phyloP scores from a whole-genome alignment of 2,113 vertebrate genomes.

The Garra rufa region DNA sequence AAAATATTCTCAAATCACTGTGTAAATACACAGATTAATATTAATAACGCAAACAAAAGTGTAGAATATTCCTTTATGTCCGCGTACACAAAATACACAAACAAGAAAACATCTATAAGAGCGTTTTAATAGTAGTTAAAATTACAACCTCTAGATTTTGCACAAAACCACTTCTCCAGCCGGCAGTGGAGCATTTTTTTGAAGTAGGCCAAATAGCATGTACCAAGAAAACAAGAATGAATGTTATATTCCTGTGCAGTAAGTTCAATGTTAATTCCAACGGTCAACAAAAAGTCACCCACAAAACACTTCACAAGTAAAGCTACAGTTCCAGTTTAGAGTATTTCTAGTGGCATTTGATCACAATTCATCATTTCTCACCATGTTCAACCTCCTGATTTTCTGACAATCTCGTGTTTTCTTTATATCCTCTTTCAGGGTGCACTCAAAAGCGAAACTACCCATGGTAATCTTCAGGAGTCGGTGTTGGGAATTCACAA shows the following conservation, averaged over 20 bases:
- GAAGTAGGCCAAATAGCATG: background rate
- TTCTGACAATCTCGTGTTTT: slow-evolving; percentile 24
- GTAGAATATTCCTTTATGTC: background rate
- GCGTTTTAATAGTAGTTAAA: background rate
- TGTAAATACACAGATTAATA: background rate
- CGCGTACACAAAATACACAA: background rate
- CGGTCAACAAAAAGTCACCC: background rate
- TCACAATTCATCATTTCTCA: slow-evolving; percentile 22
- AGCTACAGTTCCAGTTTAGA: background rate
- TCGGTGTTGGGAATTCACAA: slow-evolving; percentile 21
- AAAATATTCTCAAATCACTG: background rate
- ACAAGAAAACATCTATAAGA: background rate
- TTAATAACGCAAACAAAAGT: background rate
- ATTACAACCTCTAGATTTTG: background rate
- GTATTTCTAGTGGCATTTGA: slow-evolving; percentile 5
- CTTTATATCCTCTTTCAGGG: slow-evolving; percentile 18
- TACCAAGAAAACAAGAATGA: background rate
- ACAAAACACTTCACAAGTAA: background rate
- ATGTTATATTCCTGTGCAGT: background rate
- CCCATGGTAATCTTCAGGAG: slow-evolving; percentile 26
- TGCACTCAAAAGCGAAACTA: slow-evolving; percentile 21
- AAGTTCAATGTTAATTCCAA: background rate
- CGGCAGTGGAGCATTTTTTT: background rate
- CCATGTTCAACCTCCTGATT: slow-evolving; percentile 32
- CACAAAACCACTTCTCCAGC: background rate